Evolutionary conservation across 2,797 vertebrate genomes (phyloP).

Genomic region (Neopelma chrysocephalum): DNA sequence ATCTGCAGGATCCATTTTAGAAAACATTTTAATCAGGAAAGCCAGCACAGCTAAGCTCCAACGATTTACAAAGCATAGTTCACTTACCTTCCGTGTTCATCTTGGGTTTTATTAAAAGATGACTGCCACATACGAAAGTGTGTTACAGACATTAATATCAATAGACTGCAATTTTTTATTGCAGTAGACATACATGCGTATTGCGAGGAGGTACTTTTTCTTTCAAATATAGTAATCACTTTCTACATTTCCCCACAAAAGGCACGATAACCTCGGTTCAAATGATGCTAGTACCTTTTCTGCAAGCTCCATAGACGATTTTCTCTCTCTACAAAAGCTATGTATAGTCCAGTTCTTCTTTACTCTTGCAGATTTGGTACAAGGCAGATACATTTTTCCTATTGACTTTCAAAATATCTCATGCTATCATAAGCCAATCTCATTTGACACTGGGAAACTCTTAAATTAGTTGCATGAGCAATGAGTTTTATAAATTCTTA

Average conservation of each 20-base stretch:
- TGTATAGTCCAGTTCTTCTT: neutral
- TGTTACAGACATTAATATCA: neutral
- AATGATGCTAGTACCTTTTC: neutral
- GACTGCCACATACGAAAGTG: neutral
- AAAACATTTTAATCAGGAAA: neutral
- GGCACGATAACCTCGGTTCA: neutral
- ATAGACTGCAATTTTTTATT: neutral
- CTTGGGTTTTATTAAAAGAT: neutral
- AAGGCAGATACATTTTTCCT: neutral
- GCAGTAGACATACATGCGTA: neutral
- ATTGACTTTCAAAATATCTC: neutral
- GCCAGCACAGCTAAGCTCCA: neutral
- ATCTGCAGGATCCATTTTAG: neutral
- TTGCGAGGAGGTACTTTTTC: neutral
- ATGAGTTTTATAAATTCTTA: neutral
- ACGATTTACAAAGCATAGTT: neutral
- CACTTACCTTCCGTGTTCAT: neutral
- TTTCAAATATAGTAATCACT: neutral
- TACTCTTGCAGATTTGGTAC: neutral
- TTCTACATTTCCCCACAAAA: neutral
- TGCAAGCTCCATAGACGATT: neutral
- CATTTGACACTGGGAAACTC: neutral
- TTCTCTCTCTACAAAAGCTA: neutral
- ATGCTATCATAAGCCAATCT: neutral
- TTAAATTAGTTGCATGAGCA: neutral